These are phyloP conservation scores for Drosophila neutralis DNA, from an alignment of 2,888 invertebrate species.

Conservation along the genomic window DNA sequence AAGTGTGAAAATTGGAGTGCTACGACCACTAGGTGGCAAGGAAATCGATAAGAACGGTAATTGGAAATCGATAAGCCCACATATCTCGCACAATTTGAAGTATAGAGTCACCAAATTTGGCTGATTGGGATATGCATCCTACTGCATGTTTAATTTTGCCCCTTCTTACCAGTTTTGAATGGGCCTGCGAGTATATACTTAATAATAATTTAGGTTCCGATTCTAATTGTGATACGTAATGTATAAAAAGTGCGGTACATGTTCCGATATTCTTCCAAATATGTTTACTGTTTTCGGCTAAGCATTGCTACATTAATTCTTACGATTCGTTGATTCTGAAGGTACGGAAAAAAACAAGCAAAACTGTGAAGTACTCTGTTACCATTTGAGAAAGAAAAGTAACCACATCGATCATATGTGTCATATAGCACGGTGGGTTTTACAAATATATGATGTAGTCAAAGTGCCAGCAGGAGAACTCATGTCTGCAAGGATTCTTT, in stretches of 20 bases:
- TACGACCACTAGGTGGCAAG: too few relatives aligned
- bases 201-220: too few relatives aligned
- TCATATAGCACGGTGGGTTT: neutral
- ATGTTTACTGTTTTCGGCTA: neutral
- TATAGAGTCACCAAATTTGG: too few relatives aligned
- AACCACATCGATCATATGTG: neutral
- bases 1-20: too few relatives aligned
- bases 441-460: neutral
- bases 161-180: neutral
- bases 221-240: neutral
- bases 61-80: too few relatives aligned
- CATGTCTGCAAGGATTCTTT: neutral
- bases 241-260: neutral
- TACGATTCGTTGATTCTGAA: too few relatives aligned
- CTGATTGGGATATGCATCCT: neutral
- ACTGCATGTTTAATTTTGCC: neutral
- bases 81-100: too few relatives aligned
- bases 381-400: neutral
- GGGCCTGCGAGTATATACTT: too few relatives aligned
- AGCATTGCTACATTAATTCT: too few relatives aligned
- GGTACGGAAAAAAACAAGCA: too few relatives aligned
- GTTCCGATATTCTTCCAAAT: neutral
- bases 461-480: neutral
- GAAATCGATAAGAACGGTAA: too few relatives aligned
- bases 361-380: neutral